Base-by-base conservation (phyloP, 2,797 vertebrate species). In the Cetoscarus ocellatus region DNA sequence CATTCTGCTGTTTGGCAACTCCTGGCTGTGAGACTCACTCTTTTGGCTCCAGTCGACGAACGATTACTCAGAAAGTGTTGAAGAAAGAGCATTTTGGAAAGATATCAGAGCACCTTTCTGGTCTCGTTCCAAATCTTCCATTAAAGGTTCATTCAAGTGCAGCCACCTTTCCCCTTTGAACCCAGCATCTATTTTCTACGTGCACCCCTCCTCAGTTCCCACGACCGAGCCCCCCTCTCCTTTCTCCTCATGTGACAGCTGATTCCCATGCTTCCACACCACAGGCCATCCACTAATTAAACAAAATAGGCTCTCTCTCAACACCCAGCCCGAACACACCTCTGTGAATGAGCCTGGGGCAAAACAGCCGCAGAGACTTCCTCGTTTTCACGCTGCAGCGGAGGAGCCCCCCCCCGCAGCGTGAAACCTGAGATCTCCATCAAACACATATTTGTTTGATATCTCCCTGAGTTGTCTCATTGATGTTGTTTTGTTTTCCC, bases 231-330 rank as follows among this genome's bases (percentile, higher is more conserved):
- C 74, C 73, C 67, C 66, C 75, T 5, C 40, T 57, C 15, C 2
- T 7, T 61, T 55, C 58, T 73, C 55, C 74, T 73, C 81, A 75
- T 73, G 81, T 92, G 90, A 92, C 90, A 93, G 90, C 92, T 92
- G 91, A 94, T 94, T 95, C 93, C 90, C 93, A 94, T 87, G 88
- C 84, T 85, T 88, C 75, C 50, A 19, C 86, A 79, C 87, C 77
- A 85, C 84, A 86, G 85, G 87, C 70, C 72, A 53, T 82, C 76
- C 64, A 84, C 80, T 69, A 75, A 77, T 87, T 86, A 83, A 39
- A 73, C 71, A 77, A 73, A 71, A 73, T 8, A 61, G 56, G 8
- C 61, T 69, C 19, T 75, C 48, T 77, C 70, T 84, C 86, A 82
- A 80, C 82, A 76, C 71, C 14, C 70, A 56, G 56, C 60, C 49